phyloP scores from a whole-genome alignment of 2,888 invertebrate species.

The Apotomis betuletana region DNA sequence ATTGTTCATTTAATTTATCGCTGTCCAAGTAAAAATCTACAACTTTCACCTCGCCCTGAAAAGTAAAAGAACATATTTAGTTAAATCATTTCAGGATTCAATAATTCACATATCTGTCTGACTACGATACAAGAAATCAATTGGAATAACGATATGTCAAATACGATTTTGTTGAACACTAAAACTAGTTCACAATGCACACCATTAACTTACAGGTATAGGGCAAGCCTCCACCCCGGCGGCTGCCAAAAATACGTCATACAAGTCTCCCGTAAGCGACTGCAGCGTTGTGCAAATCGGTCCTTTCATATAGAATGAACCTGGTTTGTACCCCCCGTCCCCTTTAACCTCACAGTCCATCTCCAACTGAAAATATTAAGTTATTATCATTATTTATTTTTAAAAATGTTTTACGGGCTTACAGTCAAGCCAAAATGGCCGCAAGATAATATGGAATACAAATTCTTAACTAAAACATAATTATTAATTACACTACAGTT shows the following conservation, averaged over 20 bases:
- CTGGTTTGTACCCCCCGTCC: constrained; percentile 18
- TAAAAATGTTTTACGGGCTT: no score
- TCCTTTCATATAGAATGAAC: constrained; percentile 13
- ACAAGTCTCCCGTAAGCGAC: background rate
- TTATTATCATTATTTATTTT: background rate
- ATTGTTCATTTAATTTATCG: background rate
- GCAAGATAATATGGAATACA: no score
- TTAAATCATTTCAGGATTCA: no score
- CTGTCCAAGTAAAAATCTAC: constrained; percentile 5
- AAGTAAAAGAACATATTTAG: background rate
- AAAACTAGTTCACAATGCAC: no score
- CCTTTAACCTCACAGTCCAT: background rate
- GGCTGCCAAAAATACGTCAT: constrained; percentile 1
- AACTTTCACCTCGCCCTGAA: background rate
- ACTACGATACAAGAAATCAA: no score
- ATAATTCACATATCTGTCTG: no score
- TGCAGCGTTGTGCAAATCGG: constrained; percentile 1
- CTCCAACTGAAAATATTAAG: constrained; percentile 6
- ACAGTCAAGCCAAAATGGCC: no score
- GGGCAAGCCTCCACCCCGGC: constrained; percentile 9
- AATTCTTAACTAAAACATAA: no score
- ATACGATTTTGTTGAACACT: no score
- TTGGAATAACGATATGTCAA: no score
- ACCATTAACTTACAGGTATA: constrained; percentile 4
- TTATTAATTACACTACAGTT: no score